phyloP scores from a whole-genome alignment of 2,797 vertebrate genomes.

The Fistularia commersonii region DNA sequence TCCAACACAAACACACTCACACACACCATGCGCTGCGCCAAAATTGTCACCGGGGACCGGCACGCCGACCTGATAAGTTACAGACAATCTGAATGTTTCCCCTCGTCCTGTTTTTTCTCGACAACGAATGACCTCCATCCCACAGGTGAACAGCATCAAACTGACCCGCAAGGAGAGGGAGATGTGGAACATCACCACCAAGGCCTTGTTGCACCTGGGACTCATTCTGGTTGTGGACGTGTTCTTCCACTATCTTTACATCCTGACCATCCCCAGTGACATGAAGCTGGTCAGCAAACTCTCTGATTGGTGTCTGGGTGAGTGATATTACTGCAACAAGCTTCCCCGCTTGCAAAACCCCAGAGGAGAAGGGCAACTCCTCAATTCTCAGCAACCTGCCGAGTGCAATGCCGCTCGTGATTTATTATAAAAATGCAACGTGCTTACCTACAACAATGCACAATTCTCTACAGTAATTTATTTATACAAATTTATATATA shows the following conservation, averaged over 20 bases:
- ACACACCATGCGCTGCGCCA: no score
- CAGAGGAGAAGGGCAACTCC: no score
- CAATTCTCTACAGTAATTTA: no score
- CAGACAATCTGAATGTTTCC: no score
- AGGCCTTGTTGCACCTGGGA: slow-evolving; percentile 79
- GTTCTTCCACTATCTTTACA: slow-evolving; percentile 97
- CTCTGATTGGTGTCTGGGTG: slow-evolving; percentile 91
- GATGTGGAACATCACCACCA: slow-evolving; percentile 85
- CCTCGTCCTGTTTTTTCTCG: background rate
- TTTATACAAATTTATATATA: no score
- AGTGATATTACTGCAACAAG: slow-evolving; percentile 41
- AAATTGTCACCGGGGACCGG: no score
- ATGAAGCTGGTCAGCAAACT: slow-evolving; percentile 85
- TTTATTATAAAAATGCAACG: no score
- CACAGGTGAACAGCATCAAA: slow-evolving; percentile 80
- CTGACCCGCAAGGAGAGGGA: slow-evolving; percentile 84
- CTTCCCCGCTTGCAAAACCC: background rate
- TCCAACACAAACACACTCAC: no score
- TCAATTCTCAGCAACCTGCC: no score
- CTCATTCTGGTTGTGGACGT: slow-evolving; percentile 84
- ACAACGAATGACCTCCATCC: background rate
- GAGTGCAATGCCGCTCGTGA: no score
- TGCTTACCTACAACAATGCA: no score
- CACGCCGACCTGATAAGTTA: no score
- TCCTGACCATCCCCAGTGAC: slow-evolving; percentile 92